A percentile compares a stretch with the other conserved stretches of the same genome.
Evolutionary conservation across 2,113 vertebrate genomes (phyloP).

Genomic region (Nipponia nippon): DNA sequence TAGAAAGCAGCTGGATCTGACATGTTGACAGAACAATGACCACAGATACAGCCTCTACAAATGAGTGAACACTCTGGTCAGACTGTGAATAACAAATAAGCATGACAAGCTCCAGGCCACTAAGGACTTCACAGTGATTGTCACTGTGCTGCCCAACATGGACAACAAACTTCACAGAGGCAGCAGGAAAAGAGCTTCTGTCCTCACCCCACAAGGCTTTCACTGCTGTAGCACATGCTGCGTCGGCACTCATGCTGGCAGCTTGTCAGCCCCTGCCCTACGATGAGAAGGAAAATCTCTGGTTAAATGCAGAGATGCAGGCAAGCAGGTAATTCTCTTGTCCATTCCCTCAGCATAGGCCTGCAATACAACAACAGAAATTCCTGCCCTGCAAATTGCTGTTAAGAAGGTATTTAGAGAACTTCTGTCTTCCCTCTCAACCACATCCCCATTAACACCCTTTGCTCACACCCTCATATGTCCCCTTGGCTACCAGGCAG

Average conservation of each 20-base stretch:
- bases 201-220: neutral
- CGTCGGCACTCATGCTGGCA: neutral
- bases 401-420: neutral
- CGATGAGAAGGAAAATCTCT: neutral
- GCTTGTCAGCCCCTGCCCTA: neutral
- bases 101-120: neutral
- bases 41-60: neutral
- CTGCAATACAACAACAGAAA: neutral
- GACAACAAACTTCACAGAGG: neutral
- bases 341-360: neutral
- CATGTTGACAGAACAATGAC: neutral
- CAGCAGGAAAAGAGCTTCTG: neutral
- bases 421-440: neutral
- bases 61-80: neutral
- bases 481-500: neutral
- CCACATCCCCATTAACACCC: neutral
- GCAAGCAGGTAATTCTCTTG: neutral
- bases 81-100: neutral
- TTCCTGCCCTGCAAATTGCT: neutral
- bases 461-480: neutral
- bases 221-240: neutral
- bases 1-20: neutral
- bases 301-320: neutral
- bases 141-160: neutral
- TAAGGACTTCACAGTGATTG: neutral